These are phyloP conservation scores for Axinella damicornis DNA, from an alignment of 37 sponge, comb jelly and placozoan genomes.

Conservation along the genomic window DNA sequence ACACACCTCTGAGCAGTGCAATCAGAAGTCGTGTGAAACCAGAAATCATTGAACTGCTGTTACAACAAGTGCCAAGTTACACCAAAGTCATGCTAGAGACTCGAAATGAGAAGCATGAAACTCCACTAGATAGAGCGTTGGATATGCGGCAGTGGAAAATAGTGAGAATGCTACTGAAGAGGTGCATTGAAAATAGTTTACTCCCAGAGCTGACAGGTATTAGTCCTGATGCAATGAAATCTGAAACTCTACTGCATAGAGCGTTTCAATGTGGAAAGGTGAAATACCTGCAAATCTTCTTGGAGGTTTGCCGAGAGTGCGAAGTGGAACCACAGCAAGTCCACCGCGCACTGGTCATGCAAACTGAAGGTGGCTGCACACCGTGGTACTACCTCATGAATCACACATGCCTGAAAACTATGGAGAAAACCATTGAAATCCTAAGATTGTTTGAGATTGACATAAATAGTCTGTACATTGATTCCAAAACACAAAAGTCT, in stretches of 20 bases:
- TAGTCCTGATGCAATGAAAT: not conserved
- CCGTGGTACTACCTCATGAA: not conserved
- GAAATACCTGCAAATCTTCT: no score
- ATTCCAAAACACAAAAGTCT: not conserved
- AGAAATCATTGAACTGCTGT: not conserved
- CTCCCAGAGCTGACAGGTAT: not conserved
- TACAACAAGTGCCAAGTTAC: no score
- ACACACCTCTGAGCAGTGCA: constrained; percentile 2
- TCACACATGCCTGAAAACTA: not conserved
- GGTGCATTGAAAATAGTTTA: not conserved
- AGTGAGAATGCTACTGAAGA: not conserved
- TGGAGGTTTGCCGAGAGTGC: no score
- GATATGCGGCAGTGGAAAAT: not conserved
- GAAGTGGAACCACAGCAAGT: no score
- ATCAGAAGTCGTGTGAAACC: not conserved
- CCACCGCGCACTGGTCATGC: not conserved
- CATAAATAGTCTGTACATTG: not conserved
- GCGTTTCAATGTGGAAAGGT: not conserved
- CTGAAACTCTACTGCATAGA: not conserved
- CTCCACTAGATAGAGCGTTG: not conserved
- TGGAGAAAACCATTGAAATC: not conserved
- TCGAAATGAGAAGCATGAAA: not conserved
- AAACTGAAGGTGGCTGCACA: not conserved
- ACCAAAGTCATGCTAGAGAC: not conserved
- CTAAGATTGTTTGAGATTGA: not conserved